These are phyloP conservation scores for Phalacrocorax carbo DNA, from an alignment of 2,113 vertebrate species.

Conservation along the genomic window DNA sequence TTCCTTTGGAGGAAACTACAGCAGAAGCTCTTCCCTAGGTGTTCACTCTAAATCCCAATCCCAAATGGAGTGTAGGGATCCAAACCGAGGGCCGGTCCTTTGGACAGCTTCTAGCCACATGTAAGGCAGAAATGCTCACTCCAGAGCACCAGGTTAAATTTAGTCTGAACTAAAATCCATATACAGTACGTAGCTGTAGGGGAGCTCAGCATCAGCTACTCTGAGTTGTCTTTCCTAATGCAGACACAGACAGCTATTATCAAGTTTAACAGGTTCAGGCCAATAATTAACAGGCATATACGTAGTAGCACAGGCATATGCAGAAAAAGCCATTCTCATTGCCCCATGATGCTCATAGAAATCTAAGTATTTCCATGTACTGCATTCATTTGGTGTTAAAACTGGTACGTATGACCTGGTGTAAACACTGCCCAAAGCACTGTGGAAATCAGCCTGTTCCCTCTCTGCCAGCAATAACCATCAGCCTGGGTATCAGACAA, in stretches of 20 bases:
- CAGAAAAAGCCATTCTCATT: neutral
- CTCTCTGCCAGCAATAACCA: neutral
- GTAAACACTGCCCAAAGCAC: neutral
- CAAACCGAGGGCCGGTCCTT: neutral
- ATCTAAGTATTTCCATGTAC: neutral
- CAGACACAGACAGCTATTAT: neutral
- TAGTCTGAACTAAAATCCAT: neutral
- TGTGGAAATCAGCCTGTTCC: neutral
- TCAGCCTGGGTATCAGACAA: neutral
- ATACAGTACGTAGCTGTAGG: fast-evolving
- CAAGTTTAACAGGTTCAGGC: neutral
- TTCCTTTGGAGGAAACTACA: neutral
- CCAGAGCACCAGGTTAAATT: neutral
- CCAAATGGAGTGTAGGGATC: neutral
- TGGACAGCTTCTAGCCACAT: neutral
- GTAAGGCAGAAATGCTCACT: neutral
- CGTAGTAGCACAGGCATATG: neutral
- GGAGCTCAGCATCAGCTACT: neutral
- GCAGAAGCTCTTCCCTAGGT: neutral
- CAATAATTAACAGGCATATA: neutral
- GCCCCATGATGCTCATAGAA: neutral
- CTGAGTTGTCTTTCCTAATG: neutral
- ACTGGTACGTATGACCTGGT: too few species aligned
- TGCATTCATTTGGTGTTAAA: neutral
- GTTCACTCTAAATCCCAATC: neutral